Conservation (phyloP, 2,113 vertebrate genomes). For the Takifugu bimaculatus region DNA sequence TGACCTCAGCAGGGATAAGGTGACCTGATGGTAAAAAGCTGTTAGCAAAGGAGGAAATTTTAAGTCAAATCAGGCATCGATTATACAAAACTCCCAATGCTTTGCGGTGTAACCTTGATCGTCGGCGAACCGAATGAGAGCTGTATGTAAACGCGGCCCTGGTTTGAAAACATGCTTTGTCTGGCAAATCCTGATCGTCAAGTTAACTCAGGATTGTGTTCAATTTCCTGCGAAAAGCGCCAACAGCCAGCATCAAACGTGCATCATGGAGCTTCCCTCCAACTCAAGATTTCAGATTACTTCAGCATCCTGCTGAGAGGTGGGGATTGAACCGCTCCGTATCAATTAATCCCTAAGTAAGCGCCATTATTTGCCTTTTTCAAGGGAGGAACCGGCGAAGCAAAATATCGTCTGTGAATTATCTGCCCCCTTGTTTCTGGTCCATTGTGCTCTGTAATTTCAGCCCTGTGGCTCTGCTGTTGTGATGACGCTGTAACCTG, state of each 20-base stretch:
- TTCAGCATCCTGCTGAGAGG: background rate
- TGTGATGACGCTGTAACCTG: conserved; percentile 20
- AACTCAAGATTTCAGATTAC: background rate
- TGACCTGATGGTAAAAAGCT: conserved; percentile 27
- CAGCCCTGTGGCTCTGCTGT: conserved; percentile 12
- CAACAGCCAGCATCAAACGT: conserved; percentile 1
- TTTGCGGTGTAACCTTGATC: conserved; percentile 47
- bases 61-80: conserved; percentile 33
- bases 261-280: background rate
- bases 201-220: conserved; percentile 22
- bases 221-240: conserved; percentile 25
- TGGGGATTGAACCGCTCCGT: background rate
- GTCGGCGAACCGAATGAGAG: conserved; percentile 1
- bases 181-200: conserved; percentile 4
- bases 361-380: conserved; percentile 14
- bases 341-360: conserved; percentile 1
- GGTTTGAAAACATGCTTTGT: conserved; percentile 15
- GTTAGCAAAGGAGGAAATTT: conserved; percentile 33
- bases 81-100: conserved; percentile 34
- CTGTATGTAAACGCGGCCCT: conserved; percentile 40
- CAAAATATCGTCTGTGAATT: conserved; percentile 24
- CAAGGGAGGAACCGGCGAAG: background rate
- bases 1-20: conserved; percentile 17
- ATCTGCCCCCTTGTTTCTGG: conserved; percentile 21
- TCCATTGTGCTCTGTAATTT: conserved; percentile 30